Evolutionary conservation across 1,140 invertebrate genomes (phyloP).

Genomic region (Neotoxoptera formosana): DNA sequence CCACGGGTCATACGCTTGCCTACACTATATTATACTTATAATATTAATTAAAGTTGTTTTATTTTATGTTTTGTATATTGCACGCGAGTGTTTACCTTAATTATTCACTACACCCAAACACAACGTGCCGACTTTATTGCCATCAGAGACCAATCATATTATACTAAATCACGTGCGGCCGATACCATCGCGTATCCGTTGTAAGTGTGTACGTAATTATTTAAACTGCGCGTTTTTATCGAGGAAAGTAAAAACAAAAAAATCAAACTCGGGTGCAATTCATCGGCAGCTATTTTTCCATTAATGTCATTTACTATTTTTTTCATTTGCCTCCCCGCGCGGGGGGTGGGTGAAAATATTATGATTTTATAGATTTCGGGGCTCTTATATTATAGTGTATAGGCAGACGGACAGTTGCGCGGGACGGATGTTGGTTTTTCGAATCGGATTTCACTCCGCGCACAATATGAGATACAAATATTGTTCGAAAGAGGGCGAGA

Average conservation of each 20-base stretch:
- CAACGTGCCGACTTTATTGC: background rate
- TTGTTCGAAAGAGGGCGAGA: background rate
- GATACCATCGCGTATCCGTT: conserved; percentile 15
- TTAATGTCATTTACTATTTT: background rate
- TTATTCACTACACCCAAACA: background rate
- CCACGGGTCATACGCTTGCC: too few relatives aligned
- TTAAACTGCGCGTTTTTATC: conserved; percentile 3
- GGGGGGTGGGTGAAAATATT: background rate
- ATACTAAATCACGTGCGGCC: background rate
- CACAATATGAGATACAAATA: conserved; percentile 11
- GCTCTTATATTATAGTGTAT: background rate
- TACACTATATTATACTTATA: too few relatives aligned
- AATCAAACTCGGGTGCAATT: background rate
- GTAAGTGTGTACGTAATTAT: conserved; percentile 21
- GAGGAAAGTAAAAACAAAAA: conserved; percentile 6
- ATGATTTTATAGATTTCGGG: background rate
- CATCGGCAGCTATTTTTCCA: background rate
- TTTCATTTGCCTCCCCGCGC: background rate
- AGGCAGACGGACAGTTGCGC: background rate
- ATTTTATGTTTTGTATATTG: background rate
- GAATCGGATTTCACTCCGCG: background rate
- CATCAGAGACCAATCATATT: background rate
- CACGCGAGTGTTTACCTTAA: background rate
- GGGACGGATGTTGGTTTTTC: background rate
- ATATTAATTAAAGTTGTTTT: too few relatives aligned